Base-by-base conservation (phyloP, 2,113 vertebrate species). In the Felis catus region DNA sequence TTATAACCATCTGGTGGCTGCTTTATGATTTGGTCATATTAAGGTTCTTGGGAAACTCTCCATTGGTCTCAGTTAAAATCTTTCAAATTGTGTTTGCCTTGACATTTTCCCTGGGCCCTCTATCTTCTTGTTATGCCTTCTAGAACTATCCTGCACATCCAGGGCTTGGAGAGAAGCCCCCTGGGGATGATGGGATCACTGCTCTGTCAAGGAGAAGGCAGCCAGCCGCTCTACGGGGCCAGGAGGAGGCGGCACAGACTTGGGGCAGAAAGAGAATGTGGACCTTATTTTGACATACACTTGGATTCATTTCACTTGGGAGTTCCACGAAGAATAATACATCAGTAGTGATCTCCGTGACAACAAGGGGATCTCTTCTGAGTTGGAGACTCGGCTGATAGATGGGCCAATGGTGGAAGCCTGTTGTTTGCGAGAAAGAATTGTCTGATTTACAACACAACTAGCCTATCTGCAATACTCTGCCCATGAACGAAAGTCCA, bases 1-100 rank as follows among this genome's bases (percentile, higher is more conserved):
- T 91, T 93, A 86, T 51, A 92, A 82, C 90, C 95, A 94, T 85
- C 96, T 87, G 79, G 86, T 45, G 29, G 61, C 71, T 91, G 45
- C 73, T 88, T 91, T 73, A 53, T 66, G 92, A 93, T 95, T 86
- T 29, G 87, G 41, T 78, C 68, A 41, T 80, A 88, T 68, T 86
- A 23, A 76, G 27, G 31, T 63, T 92, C 94, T 95, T 63, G 88
- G 93, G 81, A 95, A 80, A 36, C 31, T 73, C 74, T 74, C 83
- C n/a, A 58, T 76, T 48, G 70, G 36, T 86, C 61, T 94, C 86
- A 73, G 48, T 71, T 90, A 89, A 90, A 87, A 95, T 95, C 88
- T 94, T 94, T 96, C 90, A 92, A 83, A 70, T 95, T 86, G 39
- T 65, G 33, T 94, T 85, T 91, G 78, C 45, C 19, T 88, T 86